Conservation (phyloP, 2,113 vertebrate genomes). For the Neofelis nebulosa region DNA sequence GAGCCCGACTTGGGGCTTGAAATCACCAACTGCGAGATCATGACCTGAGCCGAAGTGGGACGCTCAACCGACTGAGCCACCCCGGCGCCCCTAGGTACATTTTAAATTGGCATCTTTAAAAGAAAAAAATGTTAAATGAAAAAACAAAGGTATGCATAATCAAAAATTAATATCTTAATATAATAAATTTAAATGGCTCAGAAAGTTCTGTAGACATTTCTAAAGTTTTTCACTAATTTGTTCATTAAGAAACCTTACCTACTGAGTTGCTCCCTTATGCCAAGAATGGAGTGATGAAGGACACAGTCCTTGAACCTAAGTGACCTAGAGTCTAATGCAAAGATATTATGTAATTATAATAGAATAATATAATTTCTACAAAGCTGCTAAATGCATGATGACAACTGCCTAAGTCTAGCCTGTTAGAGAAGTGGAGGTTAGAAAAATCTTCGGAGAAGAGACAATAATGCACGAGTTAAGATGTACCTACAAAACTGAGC, state of each 20-base stretch:
- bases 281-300: not conserved
- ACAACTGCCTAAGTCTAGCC: not conserved
- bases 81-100: not conserved
- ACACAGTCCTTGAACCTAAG: not conserved
- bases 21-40: too few relatives aligned
- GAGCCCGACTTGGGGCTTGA: too few relatives aligned
- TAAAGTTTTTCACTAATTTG: not conserved
- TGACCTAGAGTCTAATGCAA: not conserved
- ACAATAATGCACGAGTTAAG: not conserved
- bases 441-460: not conserved
- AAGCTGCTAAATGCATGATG: not conserved
- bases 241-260: not conserved
- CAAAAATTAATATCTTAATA: not conserved
- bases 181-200: not conserved
- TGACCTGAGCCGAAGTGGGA: too few relatives aligned
- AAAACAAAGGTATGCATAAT: not conserved
- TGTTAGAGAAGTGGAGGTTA: not conserved
- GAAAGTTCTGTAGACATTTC: not conserved
- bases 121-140: not conserved
- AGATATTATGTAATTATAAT: not conserved
- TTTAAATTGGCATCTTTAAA: not conserved
- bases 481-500: not conserved
- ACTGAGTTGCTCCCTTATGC: not conserved
- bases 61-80: too few relatives aligned
- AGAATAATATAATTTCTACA: not conserved